Percentiles rank a stretch among this genome's conserved stretches.
phyloP scores from a whole-genome alignment of 1,140 invertebrate genomes.

The Hydropsyche tenuis region DNA sequence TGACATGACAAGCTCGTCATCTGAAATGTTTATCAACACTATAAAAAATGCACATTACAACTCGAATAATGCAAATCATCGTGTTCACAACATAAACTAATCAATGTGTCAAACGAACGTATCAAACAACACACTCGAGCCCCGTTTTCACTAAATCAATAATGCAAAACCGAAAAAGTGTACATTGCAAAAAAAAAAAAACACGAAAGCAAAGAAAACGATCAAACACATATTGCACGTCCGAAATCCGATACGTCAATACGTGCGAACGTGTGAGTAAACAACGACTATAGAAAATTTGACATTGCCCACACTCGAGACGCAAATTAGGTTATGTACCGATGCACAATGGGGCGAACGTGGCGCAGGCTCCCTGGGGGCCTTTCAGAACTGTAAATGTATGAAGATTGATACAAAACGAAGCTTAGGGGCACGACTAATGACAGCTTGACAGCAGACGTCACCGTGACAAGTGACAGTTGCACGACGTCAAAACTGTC shows the following conservation, averaged over 20 bases:
- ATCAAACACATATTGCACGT: background rate
- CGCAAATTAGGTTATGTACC: background rate
- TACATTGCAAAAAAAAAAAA: too few species aligned
- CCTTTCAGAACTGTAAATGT: too few species aligned
- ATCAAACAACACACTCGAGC: too few species aligned
- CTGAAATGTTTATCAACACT: too few species aligned
- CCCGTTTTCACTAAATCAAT: too few species aligned
- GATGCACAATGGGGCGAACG: background rate
- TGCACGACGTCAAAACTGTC: background rate
- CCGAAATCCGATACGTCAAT: background rate
- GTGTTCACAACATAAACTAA: too few species aligned
- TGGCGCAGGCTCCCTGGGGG: too few species aligned
- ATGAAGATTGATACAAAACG: too few species aligned
- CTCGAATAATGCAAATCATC: background rate
- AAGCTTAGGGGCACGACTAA: too few species aligned
- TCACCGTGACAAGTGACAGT: constrained; percentile 7
- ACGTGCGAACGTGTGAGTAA: background rate
- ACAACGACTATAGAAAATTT: constrained; percentile 43
- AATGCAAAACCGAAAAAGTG: too few species aligned
- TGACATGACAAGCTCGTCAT: too few species aligned
- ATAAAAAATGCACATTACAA: background rate
- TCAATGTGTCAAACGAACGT: too few species aligned
- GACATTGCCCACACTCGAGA: constrained; percentile 39
- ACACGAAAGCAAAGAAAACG: background rate
- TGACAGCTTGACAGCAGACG: constrained; percentile 21